phyloP scores from a whole-genome alignment of 2,888 invertebrate species.

The Argyresthia goedartella region DNA sequence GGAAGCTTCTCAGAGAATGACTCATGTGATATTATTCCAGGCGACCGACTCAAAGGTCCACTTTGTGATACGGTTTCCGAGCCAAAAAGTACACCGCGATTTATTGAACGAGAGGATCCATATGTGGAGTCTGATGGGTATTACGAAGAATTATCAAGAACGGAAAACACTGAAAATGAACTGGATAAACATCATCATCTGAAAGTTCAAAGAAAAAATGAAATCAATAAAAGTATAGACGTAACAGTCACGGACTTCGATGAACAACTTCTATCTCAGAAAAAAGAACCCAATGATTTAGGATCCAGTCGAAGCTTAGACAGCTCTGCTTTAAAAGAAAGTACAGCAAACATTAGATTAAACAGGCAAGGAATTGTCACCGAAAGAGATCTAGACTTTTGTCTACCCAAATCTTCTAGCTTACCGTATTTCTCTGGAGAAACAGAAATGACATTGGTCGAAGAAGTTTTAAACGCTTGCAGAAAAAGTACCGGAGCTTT shows the following conservation, averaged over 20 bases:
- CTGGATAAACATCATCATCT: conserved; percentile 48
- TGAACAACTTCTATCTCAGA: conserved; percentile 20
- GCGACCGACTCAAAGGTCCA: conserved; percentile 37
- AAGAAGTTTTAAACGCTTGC: conserved; percentile 57
- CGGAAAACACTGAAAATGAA: conserved; percentile 56
- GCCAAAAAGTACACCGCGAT: conserved; percentile 52
- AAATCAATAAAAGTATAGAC: conserved; percentile 55
- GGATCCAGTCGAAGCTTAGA: conserved; percentile 48
- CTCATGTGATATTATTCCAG: conserved; percentile 49
- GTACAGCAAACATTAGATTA: conserved; percentile 50
- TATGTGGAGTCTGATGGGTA: conserved; percentile 56
- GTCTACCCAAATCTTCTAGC: conserved; percentile 48
- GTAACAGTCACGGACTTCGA: conserved; percentile 32
- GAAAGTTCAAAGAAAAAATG: conserved; percentile 61
- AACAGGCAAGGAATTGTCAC: conserved; percentile 31
- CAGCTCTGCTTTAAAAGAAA: conserved; percentile 50
- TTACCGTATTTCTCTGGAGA: conserved; percentile 42
- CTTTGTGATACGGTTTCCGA: conserved; percentile 59
- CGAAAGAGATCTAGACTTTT: conserved; percentile 36
- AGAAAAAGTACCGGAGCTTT: conserved; percentile 56
- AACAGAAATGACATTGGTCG: conserved; percentile 51
- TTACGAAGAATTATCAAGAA: conserved; percentile 42
- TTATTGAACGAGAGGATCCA: conserved; percentile 60
- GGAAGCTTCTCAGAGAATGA: conserved; percentile 64
- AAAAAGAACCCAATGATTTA: conserved; percentile 38